A percentile compares a stretch with the other conserved stretches of the same genome.
phyloP scores from a whole-genome alignment of 2,113 vertebrate genomes.

The Aramus guarauna region DNA sequence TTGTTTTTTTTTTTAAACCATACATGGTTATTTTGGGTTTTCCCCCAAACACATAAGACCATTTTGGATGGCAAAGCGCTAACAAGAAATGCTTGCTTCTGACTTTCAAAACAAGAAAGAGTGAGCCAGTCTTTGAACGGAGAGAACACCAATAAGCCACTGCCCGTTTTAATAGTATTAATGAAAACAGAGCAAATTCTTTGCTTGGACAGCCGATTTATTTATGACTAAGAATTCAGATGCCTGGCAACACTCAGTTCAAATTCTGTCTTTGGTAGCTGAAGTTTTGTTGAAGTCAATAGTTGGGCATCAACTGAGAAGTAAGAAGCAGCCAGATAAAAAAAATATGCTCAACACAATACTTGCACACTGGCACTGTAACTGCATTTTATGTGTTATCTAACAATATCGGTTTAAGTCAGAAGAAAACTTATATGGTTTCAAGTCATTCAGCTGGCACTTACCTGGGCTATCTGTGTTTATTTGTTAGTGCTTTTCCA shows the following conservation, averaged over 20 bases:
- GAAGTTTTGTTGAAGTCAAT: background rate
- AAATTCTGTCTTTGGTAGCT: background rate
- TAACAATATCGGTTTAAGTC: background rate
- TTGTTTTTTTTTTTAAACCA: background rate
- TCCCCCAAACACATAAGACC: background rate
- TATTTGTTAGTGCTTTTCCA: background rate
- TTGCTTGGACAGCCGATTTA: background rate
- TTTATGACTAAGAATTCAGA: background rate
- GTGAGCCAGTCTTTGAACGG: background rate
- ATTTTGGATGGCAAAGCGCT: background rate
- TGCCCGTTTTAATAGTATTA: background rate
- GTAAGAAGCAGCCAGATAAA: background rate
- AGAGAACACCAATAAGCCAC: background rate
- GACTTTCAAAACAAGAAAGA: background rate
- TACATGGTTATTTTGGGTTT: fast-evolving
- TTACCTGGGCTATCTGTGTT: background rate
- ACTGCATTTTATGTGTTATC: background rate
- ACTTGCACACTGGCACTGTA: background rate
- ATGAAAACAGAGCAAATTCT: background rate
- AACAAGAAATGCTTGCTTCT: background rate
- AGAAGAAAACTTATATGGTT: background rate
- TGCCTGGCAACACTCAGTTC: background rate
- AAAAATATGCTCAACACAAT: background rate
- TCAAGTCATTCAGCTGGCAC: background rate
- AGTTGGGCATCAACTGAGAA: background rate